Evolutionary conservation across 2,888 invertebrate genomes (phyloP), one percentile per base, ranked within the genome.

Genomic region (Hirtodrosophila trivittata): DNA sequence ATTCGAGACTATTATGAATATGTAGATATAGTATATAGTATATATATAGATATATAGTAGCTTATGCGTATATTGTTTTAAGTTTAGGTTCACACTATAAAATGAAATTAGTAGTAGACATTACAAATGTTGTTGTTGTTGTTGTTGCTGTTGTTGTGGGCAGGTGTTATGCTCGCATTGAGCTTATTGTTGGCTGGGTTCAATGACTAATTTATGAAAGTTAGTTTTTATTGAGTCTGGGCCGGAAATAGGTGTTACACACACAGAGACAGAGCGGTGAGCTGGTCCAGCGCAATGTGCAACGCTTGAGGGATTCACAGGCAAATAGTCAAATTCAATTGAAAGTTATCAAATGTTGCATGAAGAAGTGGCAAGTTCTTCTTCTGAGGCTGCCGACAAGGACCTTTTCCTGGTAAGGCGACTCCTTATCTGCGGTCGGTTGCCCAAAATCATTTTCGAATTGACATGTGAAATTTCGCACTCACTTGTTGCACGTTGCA

Each of bases 171-270:
- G 75, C 39, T 60, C 66, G 73, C 62, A 70, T 80, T 77, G 66
- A 73, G 76, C 54, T 73, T 64, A 65, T 63, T 76, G 68, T 72
- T 57, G 43, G 52, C 55, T 60, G 70, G 64, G 82, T 82, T 84
- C 85, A 85, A 84, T 82, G 85, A 76, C 85, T 84, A 84, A 84
- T 82, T 82, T 82, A 82, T 84, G 82, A 84, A 84, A 81, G 76
- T 81, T 73, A 58, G 43, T 57, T 57, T 59, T 60, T 62, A 55
- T 76, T 69, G 69, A 38, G 42, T 46, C 30, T 30, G 28, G 37
- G 45, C 60, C 72, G 64, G 66, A 54, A 57, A 67, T 54, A 47
- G 49, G 58, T 14, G 35, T 25, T 21, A 21, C 2, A 2, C 18
- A 21, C 18, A 2, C 18, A 21, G 5, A 21, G 5, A 21, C 2